These are phyloP conservation scores for Ceratitis capitata DNA, from an alignment of 1,140 invertebrate species.

Conservation along the genomic window DNA sequence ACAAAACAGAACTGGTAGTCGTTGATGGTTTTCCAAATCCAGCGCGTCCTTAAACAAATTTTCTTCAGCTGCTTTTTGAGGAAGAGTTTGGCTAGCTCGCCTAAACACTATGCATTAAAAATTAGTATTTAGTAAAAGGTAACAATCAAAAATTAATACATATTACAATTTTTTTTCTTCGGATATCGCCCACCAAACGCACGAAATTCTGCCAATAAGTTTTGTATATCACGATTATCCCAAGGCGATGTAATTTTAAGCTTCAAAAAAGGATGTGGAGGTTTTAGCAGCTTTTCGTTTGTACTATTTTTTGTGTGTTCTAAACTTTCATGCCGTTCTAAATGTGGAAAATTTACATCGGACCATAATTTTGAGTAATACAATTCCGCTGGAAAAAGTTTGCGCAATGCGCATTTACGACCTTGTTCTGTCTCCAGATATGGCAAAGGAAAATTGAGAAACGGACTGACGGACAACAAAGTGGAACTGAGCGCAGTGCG, in stretches of 20 bases:
- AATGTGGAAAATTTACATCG: not conserved
- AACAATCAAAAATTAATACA: not conserved
- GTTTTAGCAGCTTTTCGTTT: constrained; percentile 46
- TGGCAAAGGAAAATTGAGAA: constrained; percentile 84
- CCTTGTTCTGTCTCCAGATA: constrained; percentile 89
- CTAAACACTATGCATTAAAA: constrained; percentile 47
- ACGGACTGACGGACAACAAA: constrained; percentile 86
- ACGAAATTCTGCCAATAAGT: constrained; percentile 83
- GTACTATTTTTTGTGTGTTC: constrained; percentile 45
- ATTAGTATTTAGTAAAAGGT: constrained; percentile 47
- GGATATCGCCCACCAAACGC: constrained; percentile 82
- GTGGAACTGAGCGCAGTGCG: constrained; percentile 78
- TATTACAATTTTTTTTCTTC: constrained; percentile 55
- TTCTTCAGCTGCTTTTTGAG: constrained; percentile 57
- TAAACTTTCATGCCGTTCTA: constrained; percentile 52
- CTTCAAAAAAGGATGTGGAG: constrained; percentile 77
- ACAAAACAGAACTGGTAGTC: constrained; percentile 89
- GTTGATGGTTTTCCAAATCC: constrained; percentile 87
- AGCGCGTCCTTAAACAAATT: constrained; percentile 76
- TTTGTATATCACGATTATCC: constrained; percentile 75
- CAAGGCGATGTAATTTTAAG: constrained; percentile 74
- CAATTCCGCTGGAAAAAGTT: constrained; percentile 82
- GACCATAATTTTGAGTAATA: constrained; percentile 77
- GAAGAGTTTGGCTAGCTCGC: constrained; percentile 48
- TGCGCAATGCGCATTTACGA: constrained; percentile 77